Evolutionary conservation across 2,888 invertebrate species (phyloP), one percentile per base, ranked within the genome.

Genomic region (Athripsodes cinereus): DNA sequence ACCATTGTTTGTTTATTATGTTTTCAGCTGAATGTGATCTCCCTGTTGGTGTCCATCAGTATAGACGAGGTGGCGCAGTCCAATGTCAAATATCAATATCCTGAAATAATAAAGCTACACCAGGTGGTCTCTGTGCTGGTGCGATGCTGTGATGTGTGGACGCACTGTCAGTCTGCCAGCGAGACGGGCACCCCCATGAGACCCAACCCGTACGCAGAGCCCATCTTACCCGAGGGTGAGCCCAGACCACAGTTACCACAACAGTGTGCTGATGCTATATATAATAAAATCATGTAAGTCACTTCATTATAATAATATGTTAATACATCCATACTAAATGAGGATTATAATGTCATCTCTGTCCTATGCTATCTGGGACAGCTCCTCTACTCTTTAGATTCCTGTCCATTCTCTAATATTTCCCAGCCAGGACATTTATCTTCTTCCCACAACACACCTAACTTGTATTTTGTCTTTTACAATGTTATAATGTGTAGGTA

Each of bases 1-100:
- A n/a, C n/a, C n/a, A n/a, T n/a, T n/a, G n/a, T n/a, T n/a, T n/a
- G n/a, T n/a, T 46, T 46, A 16, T 46, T 46, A 11, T 46, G 8
- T 8, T 47, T 47, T 3, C 73, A 92, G 87, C 78, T 96, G 68
- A 92, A 92, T 75, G 91, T 97, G 56, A 88, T 96, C 52, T 88
- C 91, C 59, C 87, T 90, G 62, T 92, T 96, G 69, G 90, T 96
- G 82, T 81, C 88, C 66, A 89, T 96, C 44, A 94, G 95, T 34
- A 82, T 95, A 70, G 96, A 96, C 68, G 96, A 96, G 69, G 91
- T 93, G 0, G 90, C 93, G 1, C 90, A 94, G 5, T 92, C 94
- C 20, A 86, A 93, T 50, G 95, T 96, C 66, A 96, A 96, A 76
- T 96, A 95, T 74, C 96, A 96, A 73, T 96, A 92, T 74, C 92